phyloP scores from a whole-genome alignment of 1,140 invertebrate species.

The Neoseiulus cucumeris region DNA sequence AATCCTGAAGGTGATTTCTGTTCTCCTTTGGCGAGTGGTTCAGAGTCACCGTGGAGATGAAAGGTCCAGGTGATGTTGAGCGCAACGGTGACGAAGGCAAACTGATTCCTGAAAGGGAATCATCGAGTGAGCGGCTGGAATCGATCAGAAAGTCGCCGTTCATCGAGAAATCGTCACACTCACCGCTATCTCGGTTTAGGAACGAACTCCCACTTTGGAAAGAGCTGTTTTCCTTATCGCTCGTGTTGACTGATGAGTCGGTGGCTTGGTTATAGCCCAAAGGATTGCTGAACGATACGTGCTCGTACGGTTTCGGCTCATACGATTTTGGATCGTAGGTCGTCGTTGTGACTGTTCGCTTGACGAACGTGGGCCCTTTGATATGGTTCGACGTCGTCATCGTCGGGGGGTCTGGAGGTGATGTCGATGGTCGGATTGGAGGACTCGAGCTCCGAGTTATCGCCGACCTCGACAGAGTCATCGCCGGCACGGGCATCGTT shows the following conservation, averaged over 20 bases:
- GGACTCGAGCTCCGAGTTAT: background rate
- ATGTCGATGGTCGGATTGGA: background rate
- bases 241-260: slow-evolving; percentile 2
- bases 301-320: background rate
- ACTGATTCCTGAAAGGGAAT: background rate
- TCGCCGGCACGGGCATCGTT: background rate
- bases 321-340: background rate
- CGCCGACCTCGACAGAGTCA: background rate
- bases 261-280: background rate
- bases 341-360: background rate
- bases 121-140: too few species aligned
- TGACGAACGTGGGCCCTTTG: background rate
- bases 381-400: background rate
- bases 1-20: background rate
- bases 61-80: background rate
- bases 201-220: slow-evolving; percentile 3
- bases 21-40: background rate
- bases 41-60: slow-evolving; percentile 1
- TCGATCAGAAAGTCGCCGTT: too few species aligned
- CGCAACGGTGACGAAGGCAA: background rate
- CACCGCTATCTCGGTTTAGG: background rate
- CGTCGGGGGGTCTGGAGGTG: background rate
- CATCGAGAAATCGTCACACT: too few species aligned
- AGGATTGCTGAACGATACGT: background rate
- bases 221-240: background rate